Evolutionary conservation across 2,113 vertebrate species (phyloP).

Genomic region (Dasyprocta punctata): DNA sequence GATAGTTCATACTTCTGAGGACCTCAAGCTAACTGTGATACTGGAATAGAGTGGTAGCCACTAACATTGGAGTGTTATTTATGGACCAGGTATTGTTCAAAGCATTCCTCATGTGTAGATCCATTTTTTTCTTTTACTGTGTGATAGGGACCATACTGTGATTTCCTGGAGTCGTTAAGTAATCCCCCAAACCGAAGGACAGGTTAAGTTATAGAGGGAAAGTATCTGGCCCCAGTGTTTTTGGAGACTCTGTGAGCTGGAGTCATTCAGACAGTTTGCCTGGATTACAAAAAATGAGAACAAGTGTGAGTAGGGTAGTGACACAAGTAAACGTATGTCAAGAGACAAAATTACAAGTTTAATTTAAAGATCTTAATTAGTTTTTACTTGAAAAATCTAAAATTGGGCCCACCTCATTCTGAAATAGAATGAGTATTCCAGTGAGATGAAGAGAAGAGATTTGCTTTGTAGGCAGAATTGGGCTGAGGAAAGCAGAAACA

Average conservation of each 20-base stretch:
- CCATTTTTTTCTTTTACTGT: neutral
- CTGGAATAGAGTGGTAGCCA: neutral
- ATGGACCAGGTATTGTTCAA: neutral
- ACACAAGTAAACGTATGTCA: neutral
- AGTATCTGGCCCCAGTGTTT: neutral
- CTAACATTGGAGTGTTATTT: neutral
- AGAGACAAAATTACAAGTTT: neutral
- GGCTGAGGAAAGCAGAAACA: neutral
- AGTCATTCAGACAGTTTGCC: neutral
- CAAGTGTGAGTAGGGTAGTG: neutral
- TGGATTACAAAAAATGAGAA: neutral
- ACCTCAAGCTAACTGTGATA: neutral
- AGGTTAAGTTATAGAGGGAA: neutral
- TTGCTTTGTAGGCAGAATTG: neutral
- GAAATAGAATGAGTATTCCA: neutral
- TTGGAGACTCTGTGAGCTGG: neutral
- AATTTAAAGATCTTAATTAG: neutral
- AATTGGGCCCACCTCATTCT: neutral
- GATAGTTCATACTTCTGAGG: conserved; percentile 13
- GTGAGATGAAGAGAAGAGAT: neutral
- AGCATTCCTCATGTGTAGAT: neutral
- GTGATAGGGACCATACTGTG: neutral
- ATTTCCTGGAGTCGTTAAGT: neutral
- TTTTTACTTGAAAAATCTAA: neutral
- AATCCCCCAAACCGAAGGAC: neutral